Evolutionary conservation across 2,888 invertebrate genomes (phyloP).

Genomic region (Rhogogaster chlorosoma): DNA sequence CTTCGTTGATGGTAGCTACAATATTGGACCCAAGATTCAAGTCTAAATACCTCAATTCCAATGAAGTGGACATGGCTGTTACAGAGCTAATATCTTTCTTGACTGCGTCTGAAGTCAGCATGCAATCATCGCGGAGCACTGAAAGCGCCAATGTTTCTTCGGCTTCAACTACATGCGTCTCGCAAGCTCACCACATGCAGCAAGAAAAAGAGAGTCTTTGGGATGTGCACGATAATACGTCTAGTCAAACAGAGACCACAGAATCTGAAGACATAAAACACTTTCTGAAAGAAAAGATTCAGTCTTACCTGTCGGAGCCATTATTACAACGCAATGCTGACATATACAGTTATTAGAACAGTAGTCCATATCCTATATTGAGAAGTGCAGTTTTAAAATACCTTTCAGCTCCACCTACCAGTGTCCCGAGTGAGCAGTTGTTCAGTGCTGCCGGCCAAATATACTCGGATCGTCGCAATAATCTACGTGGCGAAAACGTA

Average conservation of each 20-base stretch:
- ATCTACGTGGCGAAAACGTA: too few relatives aligned
- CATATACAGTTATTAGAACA: background rate
- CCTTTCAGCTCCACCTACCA: constrained; percentile 41
- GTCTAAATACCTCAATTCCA: too few relatives aligned
- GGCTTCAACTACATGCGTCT: background rate
- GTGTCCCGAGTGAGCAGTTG: constrained; percentile 49
- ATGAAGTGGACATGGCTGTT: too few relatives aligned
- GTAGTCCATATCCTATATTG: background rate
- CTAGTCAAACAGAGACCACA: background rate
- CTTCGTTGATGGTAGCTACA: too few relatives aligned
- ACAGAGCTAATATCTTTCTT: too few relatives aligned
- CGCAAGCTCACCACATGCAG: background rate
- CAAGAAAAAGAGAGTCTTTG: background rate
- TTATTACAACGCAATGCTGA: constrained; percentile 17
- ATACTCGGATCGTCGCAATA: constrained; percentile 47
- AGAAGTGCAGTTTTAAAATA: background rate
- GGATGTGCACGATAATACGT: background rate
- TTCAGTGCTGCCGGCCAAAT: constrained; percentile 55
- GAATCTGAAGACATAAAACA: background rate
- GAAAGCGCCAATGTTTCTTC: background rate
- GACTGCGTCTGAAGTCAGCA: too few relatives aligned
- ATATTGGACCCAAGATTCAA: too few relatives aligned
- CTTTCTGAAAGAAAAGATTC: background rate
- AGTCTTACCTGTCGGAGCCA: background rate
- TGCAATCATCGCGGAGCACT: background rate